phyloP scores from a whole-genome alignment of 92 coral and sea anemone species.

The Epizoanthus stellaris region DNA sequence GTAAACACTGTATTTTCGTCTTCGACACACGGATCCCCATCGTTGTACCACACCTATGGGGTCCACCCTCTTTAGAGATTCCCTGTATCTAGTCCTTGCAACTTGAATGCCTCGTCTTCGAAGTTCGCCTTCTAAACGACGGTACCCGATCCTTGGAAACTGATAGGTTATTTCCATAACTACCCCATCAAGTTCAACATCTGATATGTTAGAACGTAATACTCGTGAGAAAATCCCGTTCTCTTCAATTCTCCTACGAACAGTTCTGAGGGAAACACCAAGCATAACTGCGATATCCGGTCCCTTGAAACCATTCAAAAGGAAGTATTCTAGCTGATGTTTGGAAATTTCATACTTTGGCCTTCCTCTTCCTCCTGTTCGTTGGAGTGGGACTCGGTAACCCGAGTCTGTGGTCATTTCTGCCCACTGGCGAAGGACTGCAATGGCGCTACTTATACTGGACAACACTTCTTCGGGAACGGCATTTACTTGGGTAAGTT shows the following conservation, averaged over 20 bases:
- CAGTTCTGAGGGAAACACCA: slow-evolving; percentile 13
- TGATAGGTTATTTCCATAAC: slow-evolving; percentile 25
- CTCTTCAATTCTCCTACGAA: slow-evolving; percentile 19
- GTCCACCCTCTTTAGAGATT: slow-evolving; percentile 41
- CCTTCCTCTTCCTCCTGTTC: not conserved
- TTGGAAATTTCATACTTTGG: slow-evolving; percentile 6
- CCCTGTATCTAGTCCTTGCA: slow-evolving; percentile 25
- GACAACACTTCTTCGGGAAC: not conserved
- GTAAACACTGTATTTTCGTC: too few relatives aligned
- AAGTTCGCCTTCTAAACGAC: slow-evolving; percentile 44
- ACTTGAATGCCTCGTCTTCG: slow-evolving; percentile 11
- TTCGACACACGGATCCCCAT: too few relatives aligned
- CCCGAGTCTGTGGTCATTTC: slow-evolving; percentile 20
- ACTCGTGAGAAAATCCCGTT: not conserved
- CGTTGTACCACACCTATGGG: slow-evolving; percentile 13
- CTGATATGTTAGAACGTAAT: slow-evolving; percentile 28
- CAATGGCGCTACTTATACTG: slow-evolving; percentile 4
- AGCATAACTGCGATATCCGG: slow-evolving; percentile 19
- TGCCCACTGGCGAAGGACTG: slow-evolving; percentile 7
- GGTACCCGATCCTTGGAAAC: slow-evolving; percentile 34
- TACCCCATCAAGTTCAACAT: slow-evolving; percentile 19
- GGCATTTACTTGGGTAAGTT: slow-evolving; percentile 28
- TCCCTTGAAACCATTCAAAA: slow-evolving; percentile 13
- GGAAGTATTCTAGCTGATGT: slow-evolving; percentile 25
- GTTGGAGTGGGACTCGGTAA: too few relatives aligned